A percentile compares a stretch with the other conserved stretches of the same genome.
phyloP scores from a whole-genome alignment of 2,888 invertebrate species.

The Pimpla rufipes region DNA sequence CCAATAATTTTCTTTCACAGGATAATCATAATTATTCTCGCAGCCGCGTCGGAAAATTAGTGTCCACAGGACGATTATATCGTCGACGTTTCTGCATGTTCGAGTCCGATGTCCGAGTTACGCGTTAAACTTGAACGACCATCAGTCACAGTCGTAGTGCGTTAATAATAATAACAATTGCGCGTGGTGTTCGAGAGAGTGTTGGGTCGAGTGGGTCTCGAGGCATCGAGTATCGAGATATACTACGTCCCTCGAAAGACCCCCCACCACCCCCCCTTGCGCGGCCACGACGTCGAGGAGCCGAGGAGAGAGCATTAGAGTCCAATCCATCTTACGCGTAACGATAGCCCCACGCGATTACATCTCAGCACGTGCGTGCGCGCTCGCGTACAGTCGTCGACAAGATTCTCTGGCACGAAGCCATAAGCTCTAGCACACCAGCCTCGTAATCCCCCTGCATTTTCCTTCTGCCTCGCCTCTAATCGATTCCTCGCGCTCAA shows the following conservation, averaged over 20 bases:
- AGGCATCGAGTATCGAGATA: constrained; percentile 34
- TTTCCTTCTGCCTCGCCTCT: constrained; percentile 14
- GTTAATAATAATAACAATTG: constrained; percentile 26
- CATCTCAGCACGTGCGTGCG: constrained; percentile 72
- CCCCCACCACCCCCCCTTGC: constrained; percentile 46
- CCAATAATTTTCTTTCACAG: too few species aligned
- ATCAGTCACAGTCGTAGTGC: constrained; percentile 7
- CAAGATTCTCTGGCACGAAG: constrained; percentile 58
- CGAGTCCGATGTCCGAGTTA: constrained; percentile 2
- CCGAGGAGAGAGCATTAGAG: constrained; percentile 66
- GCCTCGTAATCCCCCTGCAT: constrained; percentile 11
- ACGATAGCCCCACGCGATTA: constrained; percentile 71
- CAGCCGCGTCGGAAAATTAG: background rate
- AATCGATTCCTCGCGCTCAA: constrained; percentile 16
- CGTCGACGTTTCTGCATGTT: background rate
- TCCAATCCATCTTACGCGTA: constrained; percentile 70
- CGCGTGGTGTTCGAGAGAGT: background rate
- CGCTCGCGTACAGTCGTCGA: constrained; percentile 50
- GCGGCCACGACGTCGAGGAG: constrained; percentile 27
- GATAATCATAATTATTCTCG: too few species aligned
- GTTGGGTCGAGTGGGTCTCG: constrained; percentile 6
- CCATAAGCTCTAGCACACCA: constrained; percentile 33
- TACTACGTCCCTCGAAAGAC: too few species aligned
- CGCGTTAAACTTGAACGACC: background rate
- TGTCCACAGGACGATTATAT: background rate